These are phyloP conservation scores for Nemopilema nomurai DNA, from an alignment of 30 jellyfish, hydroid and myxozoan genomes.

Conservation along the genomic window DNA sequence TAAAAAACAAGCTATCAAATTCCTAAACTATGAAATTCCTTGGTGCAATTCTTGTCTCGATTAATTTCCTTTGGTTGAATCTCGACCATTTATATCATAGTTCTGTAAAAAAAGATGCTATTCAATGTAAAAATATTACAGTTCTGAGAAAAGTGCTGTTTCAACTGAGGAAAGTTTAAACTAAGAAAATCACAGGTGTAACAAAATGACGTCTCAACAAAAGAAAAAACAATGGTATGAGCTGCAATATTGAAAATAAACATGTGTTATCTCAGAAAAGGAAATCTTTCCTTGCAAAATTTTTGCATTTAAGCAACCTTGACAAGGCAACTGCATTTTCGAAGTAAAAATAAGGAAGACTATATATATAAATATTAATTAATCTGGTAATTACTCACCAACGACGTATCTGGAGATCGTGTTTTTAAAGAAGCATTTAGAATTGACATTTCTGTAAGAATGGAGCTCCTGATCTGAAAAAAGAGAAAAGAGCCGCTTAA, in stretches of 20 bases:
- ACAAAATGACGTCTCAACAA: no score
- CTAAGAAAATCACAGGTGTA: no score
- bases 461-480: conserved; percentile 45
- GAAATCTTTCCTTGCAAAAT: no score
- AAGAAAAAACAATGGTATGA: no score
- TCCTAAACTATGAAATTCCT: background rate
- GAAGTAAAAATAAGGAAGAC: no score
- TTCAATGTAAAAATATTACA: background rate
- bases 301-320: no score
- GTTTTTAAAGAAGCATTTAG: conserved; percentile 59
- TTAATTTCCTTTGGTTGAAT: background rate
- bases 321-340: no score
- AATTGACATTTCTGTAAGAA: conserved; percentile 56
- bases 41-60: background rate
- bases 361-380: no score
- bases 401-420: conserved; percentile 33
- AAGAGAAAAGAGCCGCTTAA: background rate
- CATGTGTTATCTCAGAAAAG: no score
- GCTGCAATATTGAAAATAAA: no score
- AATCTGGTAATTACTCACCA: conserved; percentile 25
- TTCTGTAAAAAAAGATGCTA: background rate
- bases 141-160: no score
- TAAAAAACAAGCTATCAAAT: background rate
- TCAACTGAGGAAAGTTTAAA: no score
- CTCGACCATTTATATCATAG: background rate